A percentile compares a stretch with the other conserved stretches of the same genome.
These are phyloP conservation scores for Streptopelia turtur DNA, from an alignment of 2,797 vertebrate genomes.

Conservation along the genomic window DNA sequence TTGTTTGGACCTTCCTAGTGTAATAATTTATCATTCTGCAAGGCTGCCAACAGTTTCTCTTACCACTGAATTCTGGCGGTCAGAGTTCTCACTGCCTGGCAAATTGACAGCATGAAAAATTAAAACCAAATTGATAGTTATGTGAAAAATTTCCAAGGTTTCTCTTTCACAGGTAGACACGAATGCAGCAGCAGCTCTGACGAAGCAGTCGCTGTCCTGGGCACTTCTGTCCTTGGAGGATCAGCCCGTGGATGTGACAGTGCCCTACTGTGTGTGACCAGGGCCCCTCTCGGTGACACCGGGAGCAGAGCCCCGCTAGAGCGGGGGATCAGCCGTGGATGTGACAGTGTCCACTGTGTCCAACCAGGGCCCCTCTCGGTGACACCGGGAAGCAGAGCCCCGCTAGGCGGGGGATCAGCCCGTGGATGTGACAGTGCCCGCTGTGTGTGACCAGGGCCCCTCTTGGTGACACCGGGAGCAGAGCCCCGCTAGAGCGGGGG, in stretches of 20 bases:
- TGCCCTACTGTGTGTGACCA: no score
- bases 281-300: no score
- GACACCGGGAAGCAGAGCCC: no score
- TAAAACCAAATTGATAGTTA: background rate
- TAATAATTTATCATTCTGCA: background rate
- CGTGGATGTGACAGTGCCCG: background rate
- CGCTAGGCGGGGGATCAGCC: background rate
- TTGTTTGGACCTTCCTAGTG: background rate
- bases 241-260: background rate
- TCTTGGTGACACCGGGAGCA: no score
- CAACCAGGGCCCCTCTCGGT: no score
- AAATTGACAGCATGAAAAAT: background rate
- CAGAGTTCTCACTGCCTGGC: background rate
- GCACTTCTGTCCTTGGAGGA: background rate
- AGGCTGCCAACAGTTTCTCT: background rate
- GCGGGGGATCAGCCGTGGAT: background rate
- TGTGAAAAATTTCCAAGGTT: background rate
- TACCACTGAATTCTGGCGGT: background rate
- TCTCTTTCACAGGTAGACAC: background rate
- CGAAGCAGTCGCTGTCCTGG: background rate
- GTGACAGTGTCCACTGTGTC: no score
- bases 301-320: no score
- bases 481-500: no score
- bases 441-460: no score
- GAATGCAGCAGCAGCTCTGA: background rate